A percentile compares a stretch with the other conserved stretches of the same genome.
Conservation (phyloP, 2,797 vertebrate species). For the Thamnophis elegans region DNA sequence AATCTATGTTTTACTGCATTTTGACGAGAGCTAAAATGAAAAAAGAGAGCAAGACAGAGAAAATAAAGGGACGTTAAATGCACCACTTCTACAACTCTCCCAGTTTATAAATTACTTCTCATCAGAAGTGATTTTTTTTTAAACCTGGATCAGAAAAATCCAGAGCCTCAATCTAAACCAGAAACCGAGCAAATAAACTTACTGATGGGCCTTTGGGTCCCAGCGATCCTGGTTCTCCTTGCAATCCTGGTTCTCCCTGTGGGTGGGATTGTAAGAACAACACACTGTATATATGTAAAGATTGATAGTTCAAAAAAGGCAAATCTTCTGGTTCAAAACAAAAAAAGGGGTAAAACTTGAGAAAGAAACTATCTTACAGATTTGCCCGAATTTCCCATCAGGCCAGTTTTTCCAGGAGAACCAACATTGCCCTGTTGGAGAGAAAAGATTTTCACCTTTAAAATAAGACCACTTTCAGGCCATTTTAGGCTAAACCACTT, state of each 20-base stretch:
- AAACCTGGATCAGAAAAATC: neutral
- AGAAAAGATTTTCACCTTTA: conserved; percentile 10
- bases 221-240: conserved; percentile 83
- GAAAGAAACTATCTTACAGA: conserved; percentile 73
- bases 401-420: conserved; percentile 80
- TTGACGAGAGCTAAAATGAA: neutral
- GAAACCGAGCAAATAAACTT: conserved; percentile 67
- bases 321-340: neutral
- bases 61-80: neutral
- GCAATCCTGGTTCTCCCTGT: conserved; percentile 89
- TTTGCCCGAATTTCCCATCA: conserved; percentile 91
- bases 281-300: conserved; percentile 20
- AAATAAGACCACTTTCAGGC: neutral
- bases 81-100: neutral
- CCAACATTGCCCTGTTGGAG: conserved; percentile 81
- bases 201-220: conserved; percentile 87
- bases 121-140: neutral
- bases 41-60: neutral
- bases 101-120: neutral
- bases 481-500: neutral
- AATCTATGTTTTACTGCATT: neutral
- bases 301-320: neutral
- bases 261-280: conserved; percentile 21
- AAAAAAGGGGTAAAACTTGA: neutral
- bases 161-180: accelerated